Evolutionary conservation across 2,888 invertebrate genomes (phyloP).

Genomic region (Nesidiocoris tenuis): DNA sequence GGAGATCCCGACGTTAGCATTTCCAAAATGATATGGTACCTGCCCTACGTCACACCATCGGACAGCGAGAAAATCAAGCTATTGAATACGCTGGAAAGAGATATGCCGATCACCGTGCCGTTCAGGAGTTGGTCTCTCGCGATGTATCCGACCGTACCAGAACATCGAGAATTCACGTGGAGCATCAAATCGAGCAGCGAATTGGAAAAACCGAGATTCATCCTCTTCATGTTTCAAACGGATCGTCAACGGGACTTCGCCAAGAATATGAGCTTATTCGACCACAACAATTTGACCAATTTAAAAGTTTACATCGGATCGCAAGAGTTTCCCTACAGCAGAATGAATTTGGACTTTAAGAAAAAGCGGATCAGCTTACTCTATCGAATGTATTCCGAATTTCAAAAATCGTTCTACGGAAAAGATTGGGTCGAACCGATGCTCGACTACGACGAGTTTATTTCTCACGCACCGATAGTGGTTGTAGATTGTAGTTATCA

Average conservation of each 20-base stretch:
- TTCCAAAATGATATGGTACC: constrained; percentile 48
- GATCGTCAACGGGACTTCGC: constrained; percentile 52
- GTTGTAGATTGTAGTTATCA: constrained; percentile 19
- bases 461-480: constrained; percentile 11
- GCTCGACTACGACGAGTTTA: constrained; percentile 21
- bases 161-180: constrained; percentile 53
- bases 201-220: constrained; percentile 54
- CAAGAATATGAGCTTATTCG: constrained; percentile 49
- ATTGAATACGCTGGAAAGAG: constrained; percentile 45
- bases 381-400: constrained; percentile 30
- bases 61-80: constrained; percentile 48
- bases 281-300: constrained; percentile 53
- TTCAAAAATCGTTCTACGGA: constrained; percentile 47
- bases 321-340: constrained; percentile 53
- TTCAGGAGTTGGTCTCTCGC: constrained; percentile 54
- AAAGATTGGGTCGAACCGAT: constrained; percentile 51
- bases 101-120: constrained; percentile 45
- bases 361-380: constrained; percentile 48
- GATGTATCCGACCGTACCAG: constrained; percentile 53
- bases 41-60: constrained; percentile 48
- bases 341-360: constrained; percentile 52
- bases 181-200: constrained; percentile 51
- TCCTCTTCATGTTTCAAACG: constrained; percentile 55
- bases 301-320: constrained; percentile 52
- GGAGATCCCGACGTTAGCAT: constrained; percentile 39